Evolutionary conservation across 2,113 vertebrate genomes (phyloP).

Genomic region (Tachuris rubrigastra): DNA sequence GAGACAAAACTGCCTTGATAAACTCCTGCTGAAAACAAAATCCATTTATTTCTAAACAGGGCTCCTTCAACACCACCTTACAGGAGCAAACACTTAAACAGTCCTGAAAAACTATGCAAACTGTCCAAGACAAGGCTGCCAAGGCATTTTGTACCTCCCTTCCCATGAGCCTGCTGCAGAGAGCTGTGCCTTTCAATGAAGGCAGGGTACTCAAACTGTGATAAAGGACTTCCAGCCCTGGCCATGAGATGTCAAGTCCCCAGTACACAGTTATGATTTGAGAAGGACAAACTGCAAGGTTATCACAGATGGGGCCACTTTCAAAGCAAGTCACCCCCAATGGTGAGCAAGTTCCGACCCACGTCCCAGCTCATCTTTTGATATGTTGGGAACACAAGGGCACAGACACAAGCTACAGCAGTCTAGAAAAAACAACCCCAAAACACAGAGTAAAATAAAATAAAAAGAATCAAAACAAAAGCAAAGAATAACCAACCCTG

Average conservation of each 20-base stretch:
- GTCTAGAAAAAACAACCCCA: not conserved
- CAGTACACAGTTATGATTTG: not conserved
- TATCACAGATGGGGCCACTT: not conserved
- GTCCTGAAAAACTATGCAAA: not conserved
- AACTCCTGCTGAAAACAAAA: not conserved
- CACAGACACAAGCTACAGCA: not conserved
- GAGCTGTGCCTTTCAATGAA: not conserved
- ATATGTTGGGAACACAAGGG: not conserved
- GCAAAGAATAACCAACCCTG: not conserved
- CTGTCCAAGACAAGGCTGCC: not conserved
- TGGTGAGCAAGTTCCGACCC: not conserved
- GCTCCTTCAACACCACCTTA: not conserved
- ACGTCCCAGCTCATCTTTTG: not conserved
- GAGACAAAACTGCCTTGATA: not conserved
- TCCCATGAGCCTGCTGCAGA: not conserved
- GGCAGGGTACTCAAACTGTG: not conserved
- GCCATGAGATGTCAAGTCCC: not conserved
- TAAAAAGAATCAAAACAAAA: not conserved
- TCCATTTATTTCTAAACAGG: not conserved
- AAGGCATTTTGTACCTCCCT: not conserved
- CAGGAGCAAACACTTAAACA: not conserved
- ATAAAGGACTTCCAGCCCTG: conserved; percentile 15
- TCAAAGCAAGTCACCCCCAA: not conserved
- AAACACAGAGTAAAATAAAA: not conserved
- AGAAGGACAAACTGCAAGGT: conserved; percentile 29